Evolutionary conservation across 2,113 vertebrate species (phyloP), one percentile per base, ranked within the genome.

Genomic region (Embiotoca jacksoni): DNA sequence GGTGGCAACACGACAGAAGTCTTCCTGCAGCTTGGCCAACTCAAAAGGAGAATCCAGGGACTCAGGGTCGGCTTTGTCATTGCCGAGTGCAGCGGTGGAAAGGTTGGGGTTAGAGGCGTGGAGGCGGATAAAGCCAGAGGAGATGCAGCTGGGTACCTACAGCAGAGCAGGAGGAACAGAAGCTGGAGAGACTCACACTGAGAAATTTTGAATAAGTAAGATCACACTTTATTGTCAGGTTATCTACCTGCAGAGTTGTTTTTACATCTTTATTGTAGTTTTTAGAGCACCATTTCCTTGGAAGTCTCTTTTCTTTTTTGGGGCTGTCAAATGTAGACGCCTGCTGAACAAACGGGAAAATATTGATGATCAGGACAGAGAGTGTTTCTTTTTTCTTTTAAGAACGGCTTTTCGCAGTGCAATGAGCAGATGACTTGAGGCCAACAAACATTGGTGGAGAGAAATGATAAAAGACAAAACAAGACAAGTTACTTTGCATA

Each of bases 51-150:
- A 95, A 82, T 98, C 97, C 47, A 95, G 93, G 41, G 94, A 94
- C 87, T 98, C 95, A 0, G 95, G 93, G 84, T 96, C 97, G 44
- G 87, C 90, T 80, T 98, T 97, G 60, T 96, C 97, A 61, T 95
- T 96, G 71, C 86, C 91, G 78, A 96, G 95, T 56, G 96, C 96
- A 75, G 96, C 95, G 1, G 96, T 95, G 82, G 97, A 99, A 76
- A 99, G 95, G 86, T 99, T 99, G 30, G 98, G 98, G 91, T 99
- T 99, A 64, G 98, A 99, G 68, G 98, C 97, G 33, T 99, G 98
- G 7, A 98, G 94, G 81, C 98, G 97, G 78, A 96, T 31, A 1
- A 96, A 95, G 32, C 95, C 95, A 44, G 96, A 90, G 69, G 96
- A 96, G 69, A 96, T 94, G 81, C 94, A 94, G 88, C 93, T 94